Percentiles rank a stretch among this genome's conserved stretches.
Evolutionary conservation across 2,113 vertebrate species (phyloP).

Genomic region (Collichthys lucidus): DNA sequence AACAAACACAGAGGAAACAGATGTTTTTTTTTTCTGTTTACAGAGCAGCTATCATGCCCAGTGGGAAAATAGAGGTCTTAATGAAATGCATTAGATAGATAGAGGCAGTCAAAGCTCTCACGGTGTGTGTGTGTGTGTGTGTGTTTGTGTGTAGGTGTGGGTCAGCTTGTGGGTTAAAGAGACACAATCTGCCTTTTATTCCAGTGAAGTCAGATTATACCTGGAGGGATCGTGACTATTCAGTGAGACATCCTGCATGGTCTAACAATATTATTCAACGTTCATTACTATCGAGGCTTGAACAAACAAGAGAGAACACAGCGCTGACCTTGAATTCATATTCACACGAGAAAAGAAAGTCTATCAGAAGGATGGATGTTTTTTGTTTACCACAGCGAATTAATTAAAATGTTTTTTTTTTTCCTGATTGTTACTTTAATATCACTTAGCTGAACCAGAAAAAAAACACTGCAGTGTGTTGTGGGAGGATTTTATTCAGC

Average conservation of each 20-base stretch:
- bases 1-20: slow-evolving; percentile 57
- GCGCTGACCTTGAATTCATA: slow-evolving; percentile 41
- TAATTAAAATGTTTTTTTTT: slow-evolving; percentile 41
- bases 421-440: slow-evolving; percentile 20
- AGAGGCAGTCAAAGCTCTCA: slow-evolving; percentile 32
- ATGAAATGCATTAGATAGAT: slow-evolving; percentile 63
- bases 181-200: slow-evolving; percentile 45
- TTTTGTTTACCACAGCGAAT: slow-evolving; percentile 5
- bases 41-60: slow-evolving; percentile 47
- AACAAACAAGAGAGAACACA: slow-evolving; percentile 40
- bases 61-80: slow-evolving; percentile 57
- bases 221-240: slow-evolving; percentile 49
- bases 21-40: slow-evolving; percentile 34
- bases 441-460: slow-evolving; percentile 18
- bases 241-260: slow-evolving; percentile 37
- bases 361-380: slow-evolving; percentile 18
- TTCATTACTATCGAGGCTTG: slow-evolving; percentile 38
- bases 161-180: slow-evolving; percentile 51
- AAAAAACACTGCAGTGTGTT: slow-evolving; percentile 16
- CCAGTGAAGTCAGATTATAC: slow-evolving; percentile 53
- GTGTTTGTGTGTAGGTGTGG: slow-evolving; percentile 38
- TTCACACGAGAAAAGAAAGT: background rate
- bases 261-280: slow-evolving; percentile 53
- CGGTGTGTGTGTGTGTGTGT: background rate
- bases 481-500: slow-evolving; percentile 52